Conservation (phyloP, 92 coral and sea anemone genomes). For the Montipora capitata region DNA sequence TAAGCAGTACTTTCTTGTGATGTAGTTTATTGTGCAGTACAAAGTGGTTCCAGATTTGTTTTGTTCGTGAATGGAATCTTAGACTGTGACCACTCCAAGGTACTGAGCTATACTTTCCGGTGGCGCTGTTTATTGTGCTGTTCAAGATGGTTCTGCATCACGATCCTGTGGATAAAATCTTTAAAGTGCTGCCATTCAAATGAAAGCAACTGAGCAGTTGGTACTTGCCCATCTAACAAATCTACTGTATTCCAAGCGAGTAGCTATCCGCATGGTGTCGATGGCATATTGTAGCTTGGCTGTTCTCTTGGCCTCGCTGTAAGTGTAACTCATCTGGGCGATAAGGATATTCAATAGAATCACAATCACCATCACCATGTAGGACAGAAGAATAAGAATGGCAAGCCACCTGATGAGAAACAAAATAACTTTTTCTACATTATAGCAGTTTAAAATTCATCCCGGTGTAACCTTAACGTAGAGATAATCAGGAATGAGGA, state of each 20-base stretch:
- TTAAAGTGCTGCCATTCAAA: not conserved
- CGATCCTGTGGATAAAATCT: not conserved
- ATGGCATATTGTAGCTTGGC: conserved; percentile 91
- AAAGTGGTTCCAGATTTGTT: not conserved
- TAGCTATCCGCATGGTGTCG: conserved; percentile 82
- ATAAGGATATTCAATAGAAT: conserved; percentile 87
- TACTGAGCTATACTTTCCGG: not conserved
- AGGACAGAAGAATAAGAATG: conserved; percentile 75
- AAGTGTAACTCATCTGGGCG: conserved; percentile 91
- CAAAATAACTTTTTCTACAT: not conserved
- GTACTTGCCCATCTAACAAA: conserved; percentile 66
- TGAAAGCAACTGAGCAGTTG: not conserved
- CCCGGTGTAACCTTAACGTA: no score
- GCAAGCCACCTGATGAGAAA: conserved; percentile 78
- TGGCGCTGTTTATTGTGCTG: not conserved
- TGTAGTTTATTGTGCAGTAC: not conserved
- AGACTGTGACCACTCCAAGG: not conserved
- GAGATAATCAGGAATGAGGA: no score
- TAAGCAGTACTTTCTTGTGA: not conserved
- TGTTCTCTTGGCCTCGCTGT: conserved; percentile 89
- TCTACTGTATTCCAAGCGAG: conserved; percentile 87
- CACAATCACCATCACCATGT: conserved; percentile 91
- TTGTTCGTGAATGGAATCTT: not conserved
- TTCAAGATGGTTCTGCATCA: not conserved
- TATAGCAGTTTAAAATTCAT: not conserved